Evolutionary conservation across 1,140 invertebrate genomes (phyloP).

Genomic region (Drosophila parabipectinata): DNA sequence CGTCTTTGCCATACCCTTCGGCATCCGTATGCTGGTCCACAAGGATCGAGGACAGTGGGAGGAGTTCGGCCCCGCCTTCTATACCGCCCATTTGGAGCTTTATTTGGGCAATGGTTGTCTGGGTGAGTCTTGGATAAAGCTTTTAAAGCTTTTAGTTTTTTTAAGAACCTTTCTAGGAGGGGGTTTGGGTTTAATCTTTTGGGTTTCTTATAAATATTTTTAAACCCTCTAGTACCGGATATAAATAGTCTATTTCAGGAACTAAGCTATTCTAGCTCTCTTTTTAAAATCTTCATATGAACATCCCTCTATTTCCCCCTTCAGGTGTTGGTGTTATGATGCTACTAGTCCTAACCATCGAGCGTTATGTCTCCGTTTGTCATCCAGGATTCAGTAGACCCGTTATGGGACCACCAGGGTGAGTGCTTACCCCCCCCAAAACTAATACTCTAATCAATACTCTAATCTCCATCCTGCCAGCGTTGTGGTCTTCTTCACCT

Average conservation of each 20-base stretch:
- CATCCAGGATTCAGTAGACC: conserved; percentile 88
- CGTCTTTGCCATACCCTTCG: conserved; percentile 89
- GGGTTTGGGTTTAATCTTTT: too few relatives aligned
- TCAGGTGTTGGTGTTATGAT: conserved; percentile 90
- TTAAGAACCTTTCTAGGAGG: neutral
- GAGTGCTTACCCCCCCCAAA: conserved; percentile 3
- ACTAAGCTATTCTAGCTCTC: neutral
- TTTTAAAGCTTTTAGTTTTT: neutral
- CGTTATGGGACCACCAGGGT: conserved; percentile 86
- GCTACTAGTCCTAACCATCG: conserved; percentile 91
- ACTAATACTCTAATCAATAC: neutral
- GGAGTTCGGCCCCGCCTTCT: conserved; percentile 88
- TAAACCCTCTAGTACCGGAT: too few relatives aligned
- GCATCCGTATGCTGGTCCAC: conserved; percentile 88
- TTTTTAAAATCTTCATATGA: neutral
- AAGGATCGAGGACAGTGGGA: conserved; percentile 88
- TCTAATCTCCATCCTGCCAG: conserved; percentile 22
- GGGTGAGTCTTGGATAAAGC: conserved; percentile 84
- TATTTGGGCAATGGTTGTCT: conserved; percentile 90
- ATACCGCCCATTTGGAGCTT: conserved; percentile 90
- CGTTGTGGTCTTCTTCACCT: conserved; percentile 87
- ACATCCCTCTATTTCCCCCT: neutral
- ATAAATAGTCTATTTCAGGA: neutral
- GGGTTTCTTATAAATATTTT: too few relatives aligned
- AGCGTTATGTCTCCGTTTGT: conserved; percentile 92